phyloP scores from a whole-genome alignment of 2,888 invertebrate species.

The Chloromyia formosa region DNA sequence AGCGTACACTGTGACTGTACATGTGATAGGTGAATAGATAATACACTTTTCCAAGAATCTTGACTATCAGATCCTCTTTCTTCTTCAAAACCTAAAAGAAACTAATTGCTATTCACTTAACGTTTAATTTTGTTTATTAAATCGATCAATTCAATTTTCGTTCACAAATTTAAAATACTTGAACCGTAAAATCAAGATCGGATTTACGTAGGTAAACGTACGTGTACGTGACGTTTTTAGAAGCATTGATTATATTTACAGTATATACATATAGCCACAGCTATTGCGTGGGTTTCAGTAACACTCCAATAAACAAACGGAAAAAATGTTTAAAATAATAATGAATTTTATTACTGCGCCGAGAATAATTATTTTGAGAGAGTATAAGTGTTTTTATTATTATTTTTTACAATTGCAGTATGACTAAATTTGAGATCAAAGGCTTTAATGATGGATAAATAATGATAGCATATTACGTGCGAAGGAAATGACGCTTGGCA shows the following conservation, averaged over 20 bases:
- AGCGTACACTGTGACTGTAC: no score
- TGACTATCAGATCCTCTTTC: no score
- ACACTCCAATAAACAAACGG: no score
- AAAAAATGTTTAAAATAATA: not conserved
- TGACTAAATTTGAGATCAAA: no score
- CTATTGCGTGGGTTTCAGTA: no score
- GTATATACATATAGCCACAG: not conserved
- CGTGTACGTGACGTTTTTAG: constrained; percentile 3
- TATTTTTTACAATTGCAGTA: no score
- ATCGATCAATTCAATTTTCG: not conserved
- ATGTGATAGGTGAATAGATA: no score
- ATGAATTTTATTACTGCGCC: constrained; percentile 1
- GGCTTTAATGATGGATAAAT: no score
- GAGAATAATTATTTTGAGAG: constrained; percentile 13
- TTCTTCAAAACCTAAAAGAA: no score
- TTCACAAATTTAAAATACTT: constrained; percentile 65
- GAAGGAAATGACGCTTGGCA: no score
- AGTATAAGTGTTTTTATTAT: constrained; percentile 12
- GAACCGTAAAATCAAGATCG: constrained; percentile 26
- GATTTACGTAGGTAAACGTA: not conserved
- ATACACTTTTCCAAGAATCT: no score
- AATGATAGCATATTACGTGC: no score
- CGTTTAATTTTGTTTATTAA: not conserved
- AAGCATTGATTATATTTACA: not conserved
- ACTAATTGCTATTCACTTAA: not conserved